Conservation (phyloP, 2,888 invertebrate species). For the Hoplodrina ambigua region DNA sequence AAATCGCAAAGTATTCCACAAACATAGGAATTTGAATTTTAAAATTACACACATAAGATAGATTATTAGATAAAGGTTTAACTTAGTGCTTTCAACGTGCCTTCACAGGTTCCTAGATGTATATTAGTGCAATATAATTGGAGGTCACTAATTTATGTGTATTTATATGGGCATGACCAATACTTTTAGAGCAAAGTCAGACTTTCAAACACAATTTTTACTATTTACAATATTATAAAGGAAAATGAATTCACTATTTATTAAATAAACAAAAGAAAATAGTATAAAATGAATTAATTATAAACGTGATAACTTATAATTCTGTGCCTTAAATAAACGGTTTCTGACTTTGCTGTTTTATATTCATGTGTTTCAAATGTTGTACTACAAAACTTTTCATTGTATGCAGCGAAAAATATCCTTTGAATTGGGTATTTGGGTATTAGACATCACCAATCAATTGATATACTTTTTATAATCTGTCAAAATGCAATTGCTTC, state of each 20-base stretch:
- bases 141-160: constrained; percentile 55
- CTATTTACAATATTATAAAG: constrained; percentile 8
- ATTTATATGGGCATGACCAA: background rate
- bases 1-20: constrained; percentile 63
- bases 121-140: constrained; percentile 73
- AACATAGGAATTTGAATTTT: constrained; percentile 61
- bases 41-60: constrained; percentile 60
- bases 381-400: constrained; percentile 13
- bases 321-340: constrained; percentile 38
- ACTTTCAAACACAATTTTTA: background rate
- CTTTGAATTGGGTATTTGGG: too few species aligned
- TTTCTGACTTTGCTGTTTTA: constrained; percentile 22
- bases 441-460: too few species aligned
- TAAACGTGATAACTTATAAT: constrained; percentile 1
- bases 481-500: too few species aligned
- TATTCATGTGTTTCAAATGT: background rate
- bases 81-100: constrained; percentile 83
- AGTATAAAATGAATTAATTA: background rate
- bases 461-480: too few species aligned
- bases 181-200: constrained; percentile 42
- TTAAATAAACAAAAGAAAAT: background rate
- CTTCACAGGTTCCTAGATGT: constrained; percentile 81
- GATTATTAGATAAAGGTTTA: constrained; percentile 58
- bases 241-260: constrained; percentile 2
- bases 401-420: constrained; percentile 1